Evolutionary conservation across 1,140 invertebrate genomes (phyloP).

Genomic region (Pissodes strobi): DNA sequence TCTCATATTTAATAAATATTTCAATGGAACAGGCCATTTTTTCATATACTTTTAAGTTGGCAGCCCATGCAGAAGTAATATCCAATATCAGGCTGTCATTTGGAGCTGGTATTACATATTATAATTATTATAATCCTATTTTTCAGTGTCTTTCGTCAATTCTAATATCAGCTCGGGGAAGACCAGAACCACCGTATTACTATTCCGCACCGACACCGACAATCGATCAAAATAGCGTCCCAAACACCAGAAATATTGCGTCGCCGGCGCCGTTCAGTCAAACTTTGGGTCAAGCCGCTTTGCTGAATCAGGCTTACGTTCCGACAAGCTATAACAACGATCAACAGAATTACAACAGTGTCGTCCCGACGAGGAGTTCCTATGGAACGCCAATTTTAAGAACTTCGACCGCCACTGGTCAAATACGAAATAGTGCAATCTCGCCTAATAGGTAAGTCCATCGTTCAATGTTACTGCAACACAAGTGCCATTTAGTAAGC

Average conservation of each 20-base stretch:
- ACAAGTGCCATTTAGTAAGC: no score
- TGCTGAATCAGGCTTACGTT: neutral
- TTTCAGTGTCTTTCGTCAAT: neutral
- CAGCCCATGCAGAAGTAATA: no score
- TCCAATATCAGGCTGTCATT: no score
- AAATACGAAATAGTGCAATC: neutral
- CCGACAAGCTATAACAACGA: neutral
- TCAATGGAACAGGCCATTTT: no score
- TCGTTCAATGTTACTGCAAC: neutral
- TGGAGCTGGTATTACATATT: no score
- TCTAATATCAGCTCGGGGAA: neutral
- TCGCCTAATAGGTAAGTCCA: neutral
- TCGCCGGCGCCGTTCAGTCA: no score
- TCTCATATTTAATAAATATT: no score
- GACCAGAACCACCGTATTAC: slow-evolving; percentile 11
- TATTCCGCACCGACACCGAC: neutral
- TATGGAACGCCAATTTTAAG: slow-evolving; percentile 76
- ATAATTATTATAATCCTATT: no score
- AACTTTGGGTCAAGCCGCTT: neutral
- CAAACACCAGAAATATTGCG: neutral
- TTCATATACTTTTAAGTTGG: no score
- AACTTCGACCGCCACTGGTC: slow-evolving; percentile 67
- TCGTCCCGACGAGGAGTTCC: slow-evolving; percentile 82
- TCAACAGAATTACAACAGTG: slow-evolving; percentile 60
- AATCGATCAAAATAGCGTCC: neutral